Conservation (phyloP, 2,888 invertebrate genomes). For the Agrochola circellaris region DNA sequence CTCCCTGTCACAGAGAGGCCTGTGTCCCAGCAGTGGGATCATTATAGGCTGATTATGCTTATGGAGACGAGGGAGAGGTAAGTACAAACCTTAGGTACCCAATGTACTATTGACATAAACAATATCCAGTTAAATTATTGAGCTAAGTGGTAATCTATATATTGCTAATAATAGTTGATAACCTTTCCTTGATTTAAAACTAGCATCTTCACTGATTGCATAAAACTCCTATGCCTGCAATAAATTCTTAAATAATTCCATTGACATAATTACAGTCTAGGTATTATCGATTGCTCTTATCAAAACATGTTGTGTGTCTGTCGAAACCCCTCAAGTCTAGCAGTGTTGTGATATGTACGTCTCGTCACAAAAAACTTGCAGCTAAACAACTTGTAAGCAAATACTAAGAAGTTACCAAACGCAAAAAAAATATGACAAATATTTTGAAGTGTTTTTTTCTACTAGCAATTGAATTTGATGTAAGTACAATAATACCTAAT, state of each 20-base stretch:
- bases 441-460: not conserved
- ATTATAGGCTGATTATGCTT: too few species aligned
- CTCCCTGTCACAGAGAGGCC: too few species aligned
- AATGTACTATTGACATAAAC: not conserved
- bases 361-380: slow-evolving; percentile 24
- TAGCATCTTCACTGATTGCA: not conserved
- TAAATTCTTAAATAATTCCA: slow-evolving; percentile 6
- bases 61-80: too few species aligned
- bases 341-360: slow-evolving; percentile 1
- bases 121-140: not conserved
- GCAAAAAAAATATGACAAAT: not conserved
- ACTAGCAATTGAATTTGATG: not conserved
- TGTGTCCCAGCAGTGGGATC: too few species aligned
- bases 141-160: not conserved
- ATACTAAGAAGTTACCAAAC: not conserved
- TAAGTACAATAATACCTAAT: too few species aligned
- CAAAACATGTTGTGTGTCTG: slow-evolving; percentile 21
- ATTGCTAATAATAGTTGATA: not conserved
- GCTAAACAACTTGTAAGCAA: slow-evolving; percentile 4
- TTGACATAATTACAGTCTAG: not conserved
- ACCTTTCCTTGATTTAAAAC: not conserved
- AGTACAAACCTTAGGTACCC: not conserved
- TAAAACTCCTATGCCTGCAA: slow-evolving; percentile 3
- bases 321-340: slow-evolving; percentile 14
- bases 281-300: slow-evolving; percentile 19